Conservation (phyloP, 1,140 invertebrate species). For the Cheumatopsyche charites region DNA sequence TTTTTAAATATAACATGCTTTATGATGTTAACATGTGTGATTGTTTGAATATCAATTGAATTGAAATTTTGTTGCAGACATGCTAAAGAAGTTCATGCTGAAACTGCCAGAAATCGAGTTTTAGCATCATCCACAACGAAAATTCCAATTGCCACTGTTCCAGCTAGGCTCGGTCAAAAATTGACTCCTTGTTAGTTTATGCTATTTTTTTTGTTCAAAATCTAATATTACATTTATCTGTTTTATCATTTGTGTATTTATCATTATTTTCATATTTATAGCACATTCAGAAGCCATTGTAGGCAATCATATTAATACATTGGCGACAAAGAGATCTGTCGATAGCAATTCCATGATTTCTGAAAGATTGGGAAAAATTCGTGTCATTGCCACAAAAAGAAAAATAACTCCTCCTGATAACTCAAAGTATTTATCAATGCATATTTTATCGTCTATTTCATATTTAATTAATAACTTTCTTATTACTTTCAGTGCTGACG, state of each 20-base stretch:
- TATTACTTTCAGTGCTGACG: too few species aligned
- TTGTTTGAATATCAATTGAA: background rate
- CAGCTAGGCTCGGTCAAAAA: slow-evolving; percentile 49
- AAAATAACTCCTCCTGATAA: slow-evolving; percentile 34
- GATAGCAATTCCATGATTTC: slow-evolving; percentile 30
- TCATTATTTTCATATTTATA: background rate
- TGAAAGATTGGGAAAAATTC: slow-evolving; percentile 40
- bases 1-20: background rate
- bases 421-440: slow-evolving; percentile 16
- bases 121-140: slow-evolving; percentile 54
- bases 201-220: background rate
- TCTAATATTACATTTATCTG: background rate
- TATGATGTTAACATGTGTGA: background rate
- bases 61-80: slow-evolving; percentile 61
- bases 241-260: background rate
- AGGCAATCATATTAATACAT: slow-evolving; percentile 57
- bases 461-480: too few species aligned
- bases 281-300: too few species aligned
- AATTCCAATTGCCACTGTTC: slow-evolving; percentile 56
- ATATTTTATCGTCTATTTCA: too few species aligned
- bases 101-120: slow-evolving; percentile 64
- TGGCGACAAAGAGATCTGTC: slow-evolving; percentile 32
- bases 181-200: slow-evolving; percentile 37
- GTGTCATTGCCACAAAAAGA: slow-evolving; percentile 40
- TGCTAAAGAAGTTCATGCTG: slow-evolving; percentile 75